A percentile compares a stretch with the other conserved stretches of the same genome.
Conservation (phyloP, 2,888 invertebrate species). For the Gisinianus flammeolus region DNA sequence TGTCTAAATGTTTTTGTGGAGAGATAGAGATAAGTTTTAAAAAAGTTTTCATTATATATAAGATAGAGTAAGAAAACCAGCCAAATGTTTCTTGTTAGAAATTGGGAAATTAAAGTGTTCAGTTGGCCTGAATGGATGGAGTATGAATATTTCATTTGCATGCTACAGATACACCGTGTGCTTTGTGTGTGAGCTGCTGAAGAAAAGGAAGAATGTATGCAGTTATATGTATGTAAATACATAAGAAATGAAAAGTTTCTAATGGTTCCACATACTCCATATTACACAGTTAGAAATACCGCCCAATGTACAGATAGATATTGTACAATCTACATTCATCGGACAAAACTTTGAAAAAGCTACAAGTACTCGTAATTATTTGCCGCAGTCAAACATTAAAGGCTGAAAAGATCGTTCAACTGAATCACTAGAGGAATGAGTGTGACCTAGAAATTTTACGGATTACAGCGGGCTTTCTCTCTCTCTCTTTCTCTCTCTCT, state of each 20-base stretch:
- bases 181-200: not conserved
- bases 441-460: conserved; percentile 26
- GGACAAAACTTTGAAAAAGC: too few species aligned
- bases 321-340: too few species aligned
- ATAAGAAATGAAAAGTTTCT: too few species aligned
- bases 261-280: too few species aligned
- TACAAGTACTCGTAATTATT: conserved; percentile 15
- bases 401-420: conserved; percentile 1
- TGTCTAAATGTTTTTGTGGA: not conserved
- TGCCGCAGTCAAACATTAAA: conserved; percentile 14
- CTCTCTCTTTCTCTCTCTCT: not conserved
- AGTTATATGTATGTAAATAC: too few species aligned
- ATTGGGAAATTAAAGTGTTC: not conserved
- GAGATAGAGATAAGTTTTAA: not conserved
- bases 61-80: too few species aligned
- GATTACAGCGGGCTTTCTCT: conserved; percentile 9
- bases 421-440: conserved; percentile 17
- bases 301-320: too few species aligned
- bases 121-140: conserved; percentile 10
- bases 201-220: not conserved
- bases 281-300: too few species aligned
- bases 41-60: too few species aligned
- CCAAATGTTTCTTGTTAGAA: too few species aligned
- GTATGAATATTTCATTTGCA: conserved; percentile 19
- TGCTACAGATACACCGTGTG: not conserved